These are phyloP conservation scores for Nomia melanderi DNA, from an alignment of 1,140 invertebrate genomes.

Conservation along the genomic window DNA sequence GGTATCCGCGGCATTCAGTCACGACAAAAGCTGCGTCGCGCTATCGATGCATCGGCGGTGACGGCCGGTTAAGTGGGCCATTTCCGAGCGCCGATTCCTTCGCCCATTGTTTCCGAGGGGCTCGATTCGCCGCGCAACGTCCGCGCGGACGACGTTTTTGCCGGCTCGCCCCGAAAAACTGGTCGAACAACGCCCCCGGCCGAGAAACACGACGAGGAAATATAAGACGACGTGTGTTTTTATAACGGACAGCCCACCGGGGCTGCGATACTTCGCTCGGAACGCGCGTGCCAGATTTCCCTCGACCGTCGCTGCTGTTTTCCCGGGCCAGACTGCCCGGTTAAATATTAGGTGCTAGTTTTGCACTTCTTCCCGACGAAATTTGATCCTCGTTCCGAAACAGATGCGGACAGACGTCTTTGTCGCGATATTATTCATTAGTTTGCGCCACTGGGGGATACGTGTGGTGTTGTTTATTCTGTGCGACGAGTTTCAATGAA, in stretches of 20 bases:
- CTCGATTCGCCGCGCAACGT: slow-evolving; percentile 54
- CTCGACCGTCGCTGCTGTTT: no score
- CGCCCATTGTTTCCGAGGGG: slow-evolving; percentile 56
- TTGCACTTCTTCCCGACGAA: no score
- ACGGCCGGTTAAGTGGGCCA: slow-evolving; percentile 57
- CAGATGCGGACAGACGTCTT: no score
- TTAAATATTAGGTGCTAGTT: no score
- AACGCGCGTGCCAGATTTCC: no score
- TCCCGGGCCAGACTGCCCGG: no score
- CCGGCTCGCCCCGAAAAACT: slow-evolving; percentile 22
- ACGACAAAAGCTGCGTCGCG: slow-evolving; percentile 44
- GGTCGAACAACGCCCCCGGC: background rate
- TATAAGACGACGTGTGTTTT: background rate
- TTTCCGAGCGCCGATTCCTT: slow-evolving; percentile 56
- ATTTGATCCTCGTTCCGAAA: no score
- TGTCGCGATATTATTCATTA: no score
- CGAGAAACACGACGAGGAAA: background rate
- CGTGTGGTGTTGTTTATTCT: no score
- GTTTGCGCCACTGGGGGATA: no score
- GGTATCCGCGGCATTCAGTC: slow-evolving; percentile 22
- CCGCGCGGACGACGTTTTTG: slow-evolving; percentile 1
- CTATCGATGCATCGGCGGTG: slow-evolving; percentile 55
- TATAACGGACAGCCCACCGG: background rate
- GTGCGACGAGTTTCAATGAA: no score
- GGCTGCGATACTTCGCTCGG: background rate